phyloP scores from a whole-genome alignment of 2,113 vertebrate species.

The Psilopsiagon aurifrons region DNA sequence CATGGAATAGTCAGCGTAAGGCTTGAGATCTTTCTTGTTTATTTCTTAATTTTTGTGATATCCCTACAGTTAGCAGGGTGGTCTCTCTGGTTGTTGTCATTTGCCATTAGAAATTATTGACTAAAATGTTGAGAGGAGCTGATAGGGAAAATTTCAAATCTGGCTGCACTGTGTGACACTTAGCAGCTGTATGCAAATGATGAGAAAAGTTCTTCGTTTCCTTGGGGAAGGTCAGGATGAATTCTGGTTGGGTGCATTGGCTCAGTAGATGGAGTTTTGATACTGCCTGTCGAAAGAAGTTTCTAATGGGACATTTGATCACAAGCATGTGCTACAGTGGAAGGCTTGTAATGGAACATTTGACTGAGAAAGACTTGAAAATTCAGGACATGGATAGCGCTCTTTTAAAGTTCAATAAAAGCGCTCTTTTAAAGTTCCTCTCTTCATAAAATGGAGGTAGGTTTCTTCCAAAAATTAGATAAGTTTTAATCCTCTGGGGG shows the following conservation, averaged over 20 bases:
- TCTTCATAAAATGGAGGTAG: not conserved
- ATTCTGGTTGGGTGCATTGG: conserved; percentile 31
- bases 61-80: not conserved
- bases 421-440: not conserved
- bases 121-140: not conserved
- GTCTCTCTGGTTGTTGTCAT: not conserved
- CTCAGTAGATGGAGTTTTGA: conserved; percentile 43
- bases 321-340: not conserved
- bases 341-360: not conserved
- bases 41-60: conserved; percentile 31
- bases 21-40: conserved; percentile 27
- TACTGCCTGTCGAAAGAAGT: conserved; percentile 57
- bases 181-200: conserved; percentile 73
- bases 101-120: conserved; percentile 1
- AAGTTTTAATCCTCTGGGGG: not conserved
- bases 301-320: conserved; percentile 60
- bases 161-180: not conserved
- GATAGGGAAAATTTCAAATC: not conserved
- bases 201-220: conserved; percentile 30
- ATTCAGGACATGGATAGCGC: not conserved
- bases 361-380: not conserved
- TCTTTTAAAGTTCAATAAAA: not conserved
- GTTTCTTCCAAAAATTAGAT: not conserved
- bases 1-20: conserved; percentile 57
- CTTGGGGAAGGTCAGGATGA: conserved; percentile 44